These are phyloP conservation scores for Stomatorhinus walkeri DNA, from an alignment of 2,797 vertebrate species.

Conservation along the genomic window DNA sequence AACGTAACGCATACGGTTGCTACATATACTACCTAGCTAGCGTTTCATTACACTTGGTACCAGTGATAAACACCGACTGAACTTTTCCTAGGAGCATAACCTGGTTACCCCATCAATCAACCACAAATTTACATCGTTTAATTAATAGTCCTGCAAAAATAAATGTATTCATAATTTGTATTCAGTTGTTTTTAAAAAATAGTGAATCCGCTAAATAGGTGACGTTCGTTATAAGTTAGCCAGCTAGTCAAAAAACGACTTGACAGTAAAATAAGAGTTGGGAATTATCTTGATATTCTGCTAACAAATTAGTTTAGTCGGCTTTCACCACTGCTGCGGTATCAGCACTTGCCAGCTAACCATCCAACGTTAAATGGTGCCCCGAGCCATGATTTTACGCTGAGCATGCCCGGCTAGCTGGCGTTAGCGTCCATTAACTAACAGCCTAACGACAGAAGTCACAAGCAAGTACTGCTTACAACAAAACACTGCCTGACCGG, in stretches of 20 bases:
- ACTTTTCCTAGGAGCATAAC: conserved; percentile 13
- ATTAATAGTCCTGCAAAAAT: background rate
- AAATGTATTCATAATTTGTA: background rate
- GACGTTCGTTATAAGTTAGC: background rate
- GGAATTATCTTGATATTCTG: background rate
- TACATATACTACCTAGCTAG: background rate
- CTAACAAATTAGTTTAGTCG: background rate
- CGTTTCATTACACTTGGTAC: background rate
- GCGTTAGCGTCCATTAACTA: background rate
- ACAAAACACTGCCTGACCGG: background rate
- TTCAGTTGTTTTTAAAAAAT: background rate
- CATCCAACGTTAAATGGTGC: background rate
- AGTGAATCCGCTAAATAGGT: background rate
- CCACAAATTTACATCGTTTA: background rate
- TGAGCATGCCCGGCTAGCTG: conserved; percentile 14
- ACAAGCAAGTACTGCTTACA: background rate
- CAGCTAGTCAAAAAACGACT: background rate
- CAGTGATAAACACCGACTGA: conserved; percentile 14
- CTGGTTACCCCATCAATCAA: background rate
- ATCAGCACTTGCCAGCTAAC: background rate
- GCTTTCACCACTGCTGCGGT: background rate
- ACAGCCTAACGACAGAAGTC: background rate
- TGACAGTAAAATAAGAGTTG: background rate
- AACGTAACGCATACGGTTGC: background rate
- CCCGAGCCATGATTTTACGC: conserved; percentile 16